Conservation (phyloP, 2,888 invertebrate species). For the Temnothorax unifasciatus region DNA sequence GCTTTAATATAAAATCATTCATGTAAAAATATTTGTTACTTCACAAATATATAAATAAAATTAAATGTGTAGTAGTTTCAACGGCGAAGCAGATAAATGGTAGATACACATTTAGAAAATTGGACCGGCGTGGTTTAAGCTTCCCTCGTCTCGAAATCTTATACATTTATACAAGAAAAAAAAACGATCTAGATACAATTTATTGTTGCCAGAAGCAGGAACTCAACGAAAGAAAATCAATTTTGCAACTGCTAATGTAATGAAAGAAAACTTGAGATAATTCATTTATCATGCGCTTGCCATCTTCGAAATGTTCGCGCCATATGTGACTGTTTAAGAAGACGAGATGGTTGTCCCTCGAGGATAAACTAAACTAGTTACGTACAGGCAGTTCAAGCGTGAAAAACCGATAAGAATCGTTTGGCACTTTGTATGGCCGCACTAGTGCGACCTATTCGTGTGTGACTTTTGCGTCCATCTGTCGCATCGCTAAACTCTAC, state of each 20-base stretch:
- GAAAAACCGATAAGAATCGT: constrained; percentile 31
- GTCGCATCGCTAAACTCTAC: background rate
- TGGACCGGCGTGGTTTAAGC: background rate
- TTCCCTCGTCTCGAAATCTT: background rate
- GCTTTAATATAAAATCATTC: background rate
- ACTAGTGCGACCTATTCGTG: background rate
- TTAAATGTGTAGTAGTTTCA: background rate
- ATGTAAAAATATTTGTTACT: background rate
- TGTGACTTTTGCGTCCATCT: background rate
- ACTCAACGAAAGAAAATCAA: background rate
- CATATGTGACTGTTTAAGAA: constrained; percentile 2
- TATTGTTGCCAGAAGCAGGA: background rate
- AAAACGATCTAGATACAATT: background rate
- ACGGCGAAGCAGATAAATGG: background rate
- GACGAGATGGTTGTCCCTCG: background rate
- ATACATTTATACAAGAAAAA: background rate
- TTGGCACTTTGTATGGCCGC: background rate
- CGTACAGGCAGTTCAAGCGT: background rate
- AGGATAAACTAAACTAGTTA: background rate
- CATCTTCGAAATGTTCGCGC: background rate
- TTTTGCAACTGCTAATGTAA: background rate
- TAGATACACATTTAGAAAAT: background rate
- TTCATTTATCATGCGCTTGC: constrained; percentile 5
- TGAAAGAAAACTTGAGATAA: background rate
- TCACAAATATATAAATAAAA: background rate